A percentile compares a stretch with the other conserved stretches of the same genome.
phyloP scores from a whole-genome alignment of 92 coral and sea anemone genomes.

The Isaurus tuberculatus region DNA sequence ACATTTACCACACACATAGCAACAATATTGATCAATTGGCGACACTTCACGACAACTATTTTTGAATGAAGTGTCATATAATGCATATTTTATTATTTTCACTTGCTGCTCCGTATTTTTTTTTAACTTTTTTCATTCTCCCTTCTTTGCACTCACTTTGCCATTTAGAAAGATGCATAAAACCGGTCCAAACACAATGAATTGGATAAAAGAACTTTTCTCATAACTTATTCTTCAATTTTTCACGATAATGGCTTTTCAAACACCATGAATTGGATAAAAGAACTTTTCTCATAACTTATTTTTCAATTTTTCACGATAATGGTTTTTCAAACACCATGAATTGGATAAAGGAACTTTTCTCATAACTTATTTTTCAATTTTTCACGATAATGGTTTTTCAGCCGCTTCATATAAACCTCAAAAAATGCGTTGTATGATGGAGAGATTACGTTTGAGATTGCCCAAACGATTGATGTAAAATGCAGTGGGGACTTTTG shows the following conservation, averaged over 20 bases:
- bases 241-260: too few species aligned
- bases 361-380: too few species aligned
- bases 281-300: too few species aligned
- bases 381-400: too few species aligned
- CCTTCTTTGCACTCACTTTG: neutral
- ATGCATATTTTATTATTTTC: too few species aligned
- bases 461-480: neutral
- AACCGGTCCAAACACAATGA: neutral
- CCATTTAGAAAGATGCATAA: neutral
- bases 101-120: neutral
- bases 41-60: neutral
- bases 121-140: neutral
- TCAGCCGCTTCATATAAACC: neutral
- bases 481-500: neutral
- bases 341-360: too few species aligned
- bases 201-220: too few species aligned
- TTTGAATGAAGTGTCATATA: neutral
- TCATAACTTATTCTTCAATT: too few species aligned
- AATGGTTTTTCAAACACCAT: too few species aligned
- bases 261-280: too few species aligned
- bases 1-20: neutral
- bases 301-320: too few species aligned
- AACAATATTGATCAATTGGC: neutral
- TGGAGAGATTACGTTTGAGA: neutral
- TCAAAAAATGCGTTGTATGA: neutral